Evolutionary conservation across 2,797 vertebrate genomes (phyloP), one percentile per base, ranked within the genome.

Genomic region (Poeciliopsis turneri): DNA sequence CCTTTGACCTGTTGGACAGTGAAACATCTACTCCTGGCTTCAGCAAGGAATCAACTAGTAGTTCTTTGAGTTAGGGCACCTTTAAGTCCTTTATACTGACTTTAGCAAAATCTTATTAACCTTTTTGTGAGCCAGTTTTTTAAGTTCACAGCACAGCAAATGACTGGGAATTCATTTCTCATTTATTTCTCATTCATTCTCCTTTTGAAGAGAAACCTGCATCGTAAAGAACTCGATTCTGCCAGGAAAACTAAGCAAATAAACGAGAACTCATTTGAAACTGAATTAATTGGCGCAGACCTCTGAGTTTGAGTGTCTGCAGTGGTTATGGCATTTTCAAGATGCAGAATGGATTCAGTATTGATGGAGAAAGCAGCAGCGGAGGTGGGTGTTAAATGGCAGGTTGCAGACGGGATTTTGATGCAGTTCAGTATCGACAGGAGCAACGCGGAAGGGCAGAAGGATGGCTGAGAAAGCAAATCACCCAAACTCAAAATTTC

Each of bases 371-470:
- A 87, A 84, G 85, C 86, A 84, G 85, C 86, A n/a, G 82, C 84
- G 2, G 84, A 90, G 77, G 92, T 94, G 51, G 94, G 95, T n/a
- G 61, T 95, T 11, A 96, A 96, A 85, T 95, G 36, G 3, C 36
- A 39, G 95, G 95, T 94, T 28, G 95, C 95, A 2, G 95, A 96
- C 87, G 90, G 93, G 79, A 88, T 96, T 10, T 84, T 87, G 81
- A 91, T 88, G 78, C 88, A 87, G 80, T 90, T 92, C 20, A 79
- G 88, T 1, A 94, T 94, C 33, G 85, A 95, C 87, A 92, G 91
- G 74, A 94, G 95, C 45, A 93, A 96, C 25, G 90, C 94, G 95
- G 95, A 82, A 95, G 94, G 88, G 28, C 69, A 73, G 20, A 74
- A 64, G 53, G 20, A 71, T 68, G 70, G 68, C 73, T 23, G 8